These are phyloP conservation scores for Oscheius sp. DNA, from an alignment of 2,888 invertebrate species.

Conservation along the genomic window DNA sequence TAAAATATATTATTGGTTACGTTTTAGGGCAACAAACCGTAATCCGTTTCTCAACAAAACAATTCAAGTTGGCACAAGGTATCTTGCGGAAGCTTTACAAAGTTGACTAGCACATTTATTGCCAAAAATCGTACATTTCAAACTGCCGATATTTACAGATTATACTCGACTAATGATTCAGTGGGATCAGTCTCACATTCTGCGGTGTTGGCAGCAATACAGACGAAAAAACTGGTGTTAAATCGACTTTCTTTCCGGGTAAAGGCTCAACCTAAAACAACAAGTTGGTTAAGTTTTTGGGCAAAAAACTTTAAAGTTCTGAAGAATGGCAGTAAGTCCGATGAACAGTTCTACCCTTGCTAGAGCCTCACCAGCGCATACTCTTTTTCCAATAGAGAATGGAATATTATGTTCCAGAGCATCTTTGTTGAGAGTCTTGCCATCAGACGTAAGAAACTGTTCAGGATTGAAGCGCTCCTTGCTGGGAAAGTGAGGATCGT, in stretches of 20 bases:
- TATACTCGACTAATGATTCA: too few relatives aligned
- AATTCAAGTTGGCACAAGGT: too few relatives aligned
- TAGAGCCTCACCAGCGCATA: slow-evolving; percentile 58
- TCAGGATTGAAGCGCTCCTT: slow-evolving; percentile 53
- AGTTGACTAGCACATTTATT: too few relatives aligned
- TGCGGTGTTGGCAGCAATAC: too few relatives aligned
- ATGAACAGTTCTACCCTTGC: slow-evolving; percentile 57
- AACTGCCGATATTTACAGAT: too few relatives aligned
- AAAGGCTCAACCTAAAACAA: slow-evolving; percentile 33
- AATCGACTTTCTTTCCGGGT: slow-evolving; percentile 28
- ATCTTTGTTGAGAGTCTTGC: slow-evolving; percentile 51
- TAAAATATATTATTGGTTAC: too few relatives aligned
- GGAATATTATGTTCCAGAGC: slow-evolving; percentile 49
- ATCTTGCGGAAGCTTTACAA: too few relatives aligned
- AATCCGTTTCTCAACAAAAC: too few relatives aligned
- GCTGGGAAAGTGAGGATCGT: slow-evolving; percentile 46
- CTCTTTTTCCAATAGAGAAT: slow-evolving; percentile 57
- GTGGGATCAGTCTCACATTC: too few relatives aligned
- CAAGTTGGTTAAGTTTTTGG: too few relatives aligned
- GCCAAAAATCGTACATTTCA: too few relatives aligned
- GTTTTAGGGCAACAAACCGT: too few relatives aligned
- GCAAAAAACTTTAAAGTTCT: slow-evolving; percentile 11
- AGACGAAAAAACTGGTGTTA: slow-evolving; percentile 23
- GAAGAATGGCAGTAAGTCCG: slow-evolving; percentile 38
- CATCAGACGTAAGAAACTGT: slow-evolving; percentile 51